Conservation (phyloP, 2,797 vertebrate genomes). For the Neopelma chrysocephalum region DNA sequence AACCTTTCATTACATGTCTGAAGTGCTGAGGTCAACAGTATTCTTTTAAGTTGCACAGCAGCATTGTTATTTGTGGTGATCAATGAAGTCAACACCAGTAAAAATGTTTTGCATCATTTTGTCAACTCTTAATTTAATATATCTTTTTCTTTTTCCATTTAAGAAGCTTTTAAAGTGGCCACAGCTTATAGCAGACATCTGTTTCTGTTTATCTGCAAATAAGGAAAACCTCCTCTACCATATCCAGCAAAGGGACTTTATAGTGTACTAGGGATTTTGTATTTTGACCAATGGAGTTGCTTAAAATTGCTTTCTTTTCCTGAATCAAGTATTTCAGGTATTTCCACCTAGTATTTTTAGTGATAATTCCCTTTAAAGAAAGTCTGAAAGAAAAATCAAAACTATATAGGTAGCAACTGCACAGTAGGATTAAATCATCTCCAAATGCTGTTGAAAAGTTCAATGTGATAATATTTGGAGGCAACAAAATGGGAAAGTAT, state of each 20-base stretch:
- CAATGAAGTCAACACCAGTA: neutral
- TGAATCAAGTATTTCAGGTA: neutral
- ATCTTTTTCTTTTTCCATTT: neutral
- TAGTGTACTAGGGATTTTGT: neutral
- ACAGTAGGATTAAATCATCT: neutral
- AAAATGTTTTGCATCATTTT: neutral
- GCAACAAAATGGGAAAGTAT: neutral
- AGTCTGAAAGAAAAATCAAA: neutral
- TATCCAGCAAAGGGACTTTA: neutral
- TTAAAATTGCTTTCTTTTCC: neutral
- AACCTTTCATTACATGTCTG: neutral
- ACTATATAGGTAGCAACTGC: neutral
- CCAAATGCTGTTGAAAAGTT: neutral
- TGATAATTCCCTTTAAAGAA: neutral
- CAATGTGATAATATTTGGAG: neutral
- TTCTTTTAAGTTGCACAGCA: neutral
- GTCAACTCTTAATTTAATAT: neutral
- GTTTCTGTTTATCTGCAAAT: neutral
- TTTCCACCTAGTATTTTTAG: neutral
- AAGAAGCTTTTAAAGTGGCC: neutral
- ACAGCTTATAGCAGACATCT: neutral
- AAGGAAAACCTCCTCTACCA: neutral
- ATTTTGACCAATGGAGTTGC: neutral
- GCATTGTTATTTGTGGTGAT: neutral
- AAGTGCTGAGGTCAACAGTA: neutral